Base-by-base conservation (phyloP, 2,113 vertebrate species). In the Gobio gobio region DNA sequence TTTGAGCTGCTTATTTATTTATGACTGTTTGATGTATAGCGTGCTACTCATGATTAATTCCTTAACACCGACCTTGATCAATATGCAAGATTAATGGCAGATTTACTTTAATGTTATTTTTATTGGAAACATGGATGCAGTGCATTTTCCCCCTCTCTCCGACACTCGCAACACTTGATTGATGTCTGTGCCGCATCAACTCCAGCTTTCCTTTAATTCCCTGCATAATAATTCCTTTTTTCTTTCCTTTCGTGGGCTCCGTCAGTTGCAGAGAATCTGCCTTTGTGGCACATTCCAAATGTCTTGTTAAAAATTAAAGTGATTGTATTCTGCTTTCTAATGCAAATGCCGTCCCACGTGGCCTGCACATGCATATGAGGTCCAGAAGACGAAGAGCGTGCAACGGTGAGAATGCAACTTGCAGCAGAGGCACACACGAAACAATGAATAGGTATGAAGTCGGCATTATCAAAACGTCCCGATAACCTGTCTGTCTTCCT, bases 1-100 rank as follows among this genome's bases (percentile, higher is more conserved):
- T 94, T 94, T 94, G 93, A 92, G 84, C 83, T 94, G 94, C 93
- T 97, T 95, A 96, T 94, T 97, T 97, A 96, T 93, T 87, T 96
- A 96, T 97, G 96, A 97, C 93, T 94, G 91, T 95, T 96, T 96
- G 96, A 97, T 96, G 95, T 96, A 95, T 93, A 93, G 94, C 95
- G 95, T 96, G 94, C 94, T 91, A 90, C 90, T 91, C 94, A 95
- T 95, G 94, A 96, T 96, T 97, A 95, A 96, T 96, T 93, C 90
- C 90, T 86, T 92, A 91, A 87, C 83, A 54, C 93, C 14, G 86
- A 88, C 89, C 86, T 92, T 94, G 95, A 96, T 97, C 96, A 96
- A 97, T 97, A 95, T 94, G 93, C 92, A 93, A 96, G 95, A 96
- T 96, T 94, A 96, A 96, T 95, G 94, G 93, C 83, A 89, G 93